Evolutionary conservation across 1,140 invertebrate genomes (phyloP).

Genomic region (Ceratina calcarata): DNA sequence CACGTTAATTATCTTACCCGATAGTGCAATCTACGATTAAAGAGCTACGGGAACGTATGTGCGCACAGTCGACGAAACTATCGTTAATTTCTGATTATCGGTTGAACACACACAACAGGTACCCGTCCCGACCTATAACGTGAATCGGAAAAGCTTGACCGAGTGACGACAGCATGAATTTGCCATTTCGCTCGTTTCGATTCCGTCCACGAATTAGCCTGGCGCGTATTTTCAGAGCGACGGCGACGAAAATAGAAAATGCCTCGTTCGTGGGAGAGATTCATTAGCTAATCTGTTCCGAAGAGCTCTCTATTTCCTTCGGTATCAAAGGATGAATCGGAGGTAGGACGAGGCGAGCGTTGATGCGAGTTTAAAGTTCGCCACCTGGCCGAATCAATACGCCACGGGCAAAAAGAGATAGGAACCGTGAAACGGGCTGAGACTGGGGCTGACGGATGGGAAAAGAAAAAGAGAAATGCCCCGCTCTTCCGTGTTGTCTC

Average conservation of each 20-base stretch:
- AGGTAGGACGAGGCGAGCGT: slow-evolving; percentile 11
- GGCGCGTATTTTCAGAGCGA: neutral
- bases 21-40: slow-evolving; percentile 32
- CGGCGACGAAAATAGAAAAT: neutral
- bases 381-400: slow-evolving; percentile 49
- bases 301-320: neutral
- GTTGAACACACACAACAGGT: neutral
- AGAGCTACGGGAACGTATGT: slow-evolving; percentile 7
- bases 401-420: slow-evolving; percentile 21
- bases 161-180: slow-evolving; percentile 5
- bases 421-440: slow-evolving; percentile 16
- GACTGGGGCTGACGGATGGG: slow-evolving; percentile 2
- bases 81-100: slow-evolving; percentile 10
- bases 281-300: slow-evolving; percentile 5
- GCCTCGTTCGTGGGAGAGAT: neutral
- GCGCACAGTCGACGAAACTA: neutral
- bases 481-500: neutral
- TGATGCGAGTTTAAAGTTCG: slow-evolving; percentile 46
- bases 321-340: neutral
- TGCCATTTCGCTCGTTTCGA: neutral
- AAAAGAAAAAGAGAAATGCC: neutral
- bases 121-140: neutral
- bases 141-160: neutral
- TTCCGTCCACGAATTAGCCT: neutral
- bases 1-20: slow-evolving; percentile 40